phyloP scores from a whole-genome alignment of 2,113 vertebrate species.

The Podarcis raffonei region DNA sequence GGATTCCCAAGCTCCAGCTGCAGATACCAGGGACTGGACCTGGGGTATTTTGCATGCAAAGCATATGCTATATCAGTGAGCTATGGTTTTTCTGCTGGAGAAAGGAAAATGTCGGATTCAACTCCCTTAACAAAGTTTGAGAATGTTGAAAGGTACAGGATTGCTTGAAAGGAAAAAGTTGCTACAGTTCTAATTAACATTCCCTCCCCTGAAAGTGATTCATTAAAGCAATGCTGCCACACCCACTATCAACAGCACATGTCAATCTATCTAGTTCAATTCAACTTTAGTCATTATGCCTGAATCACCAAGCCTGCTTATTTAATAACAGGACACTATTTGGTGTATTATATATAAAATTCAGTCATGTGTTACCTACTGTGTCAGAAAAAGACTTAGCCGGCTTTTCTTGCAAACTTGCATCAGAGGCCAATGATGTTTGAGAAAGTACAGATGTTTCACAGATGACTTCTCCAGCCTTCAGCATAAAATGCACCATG shows the following conservation, averaged over 20 bases:
- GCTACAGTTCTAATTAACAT: neutral
- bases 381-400: slow-evolving; percentile 10
- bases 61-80: neutral
- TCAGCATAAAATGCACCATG: slow-evolving; percentile 64
- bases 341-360: neutral
- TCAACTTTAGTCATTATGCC: slow-evolving; percentile 6
- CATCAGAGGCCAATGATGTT: slow-evolving; percentile 16
- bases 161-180: neutral
- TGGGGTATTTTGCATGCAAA: neutral
- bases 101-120: neutral
- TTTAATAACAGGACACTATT: slow-evolving; percentile 37
- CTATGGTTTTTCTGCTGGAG: neutral
- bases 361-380: slow-evolving; percentile 41
- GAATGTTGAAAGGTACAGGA: neutral
- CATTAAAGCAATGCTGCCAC: neutral
- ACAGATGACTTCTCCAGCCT: slow-evolving; percentile 64
- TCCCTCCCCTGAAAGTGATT: neutral
- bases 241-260: neutral
- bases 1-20: neutral
- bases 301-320: slow-evolving; percentile 15
- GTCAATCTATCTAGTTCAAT: slow-evolving; percentile 25
- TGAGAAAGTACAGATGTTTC: slow-evolving; percentile 33
- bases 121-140: neutral
- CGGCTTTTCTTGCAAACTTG: slow-evolving; percentile 53
- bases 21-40: neutral